Conservation (phyloP, 2,888 invertebrate species). For the Papilio gigon region DNA sequence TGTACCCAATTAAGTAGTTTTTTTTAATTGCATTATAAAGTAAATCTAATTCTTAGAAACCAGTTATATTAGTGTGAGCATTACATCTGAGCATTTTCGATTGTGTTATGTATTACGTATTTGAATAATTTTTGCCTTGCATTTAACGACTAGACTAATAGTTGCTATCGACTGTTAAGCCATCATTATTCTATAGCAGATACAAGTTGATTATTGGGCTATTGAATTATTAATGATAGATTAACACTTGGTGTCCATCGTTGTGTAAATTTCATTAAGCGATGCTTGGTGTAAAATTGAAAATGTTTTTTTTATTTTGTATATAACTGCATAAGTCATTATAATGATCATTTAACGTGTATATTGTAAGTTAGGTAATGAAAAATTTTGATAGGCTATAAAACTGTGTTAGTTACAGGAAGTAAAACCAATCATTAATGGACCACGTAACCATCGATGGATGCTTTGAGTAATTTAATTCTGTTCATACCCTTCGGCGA, state of each 20-base stretch:
- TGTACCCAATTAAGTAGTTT: too few relatives aligned
- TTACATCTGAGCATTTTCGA: too few relatives aligned
- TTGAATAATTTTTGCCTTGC: too few relatives aligned
- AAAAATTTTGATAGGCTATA: conserved; percentile 32
- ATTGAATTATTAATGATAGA: background rate
- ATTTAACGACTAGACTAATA: too few relatives aligned
- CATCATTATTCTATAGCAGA: background rate
- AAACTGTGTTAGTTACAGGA: conserved; percentile 55
- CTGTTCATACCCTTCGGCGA: conserved; percentile 45
- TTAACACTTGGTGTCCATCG: background rate
- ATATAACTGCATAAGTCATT: too few relatives aligned
- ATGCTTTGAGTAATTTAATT: conserved; percentile 38
- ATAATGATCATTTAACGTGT: background rate
- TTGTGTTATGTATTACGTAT: too few relatives aligned
- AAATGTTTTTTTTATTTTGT: background rate
- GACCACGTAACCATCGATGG: conserved; percentile 42
- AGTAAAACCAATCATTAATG: conserved; percentile 63
- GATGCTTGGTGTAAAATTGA: background rate
- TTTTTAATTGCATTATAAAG: too few relatives aligned
- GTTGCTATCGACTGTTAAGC: too few relatives aligned
- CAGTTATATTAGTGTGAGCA: too few relatives aligned
- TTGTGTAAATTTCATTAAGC: background rate
- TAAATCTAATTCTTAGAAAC: too few relatives aligned
- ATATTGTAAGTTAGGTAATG: background rate
- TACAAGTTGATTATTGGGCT: background rate